Conservation (phyloP, 2,113 vertebrate species). For the Thalassarche chlororhynchos region DNA sequence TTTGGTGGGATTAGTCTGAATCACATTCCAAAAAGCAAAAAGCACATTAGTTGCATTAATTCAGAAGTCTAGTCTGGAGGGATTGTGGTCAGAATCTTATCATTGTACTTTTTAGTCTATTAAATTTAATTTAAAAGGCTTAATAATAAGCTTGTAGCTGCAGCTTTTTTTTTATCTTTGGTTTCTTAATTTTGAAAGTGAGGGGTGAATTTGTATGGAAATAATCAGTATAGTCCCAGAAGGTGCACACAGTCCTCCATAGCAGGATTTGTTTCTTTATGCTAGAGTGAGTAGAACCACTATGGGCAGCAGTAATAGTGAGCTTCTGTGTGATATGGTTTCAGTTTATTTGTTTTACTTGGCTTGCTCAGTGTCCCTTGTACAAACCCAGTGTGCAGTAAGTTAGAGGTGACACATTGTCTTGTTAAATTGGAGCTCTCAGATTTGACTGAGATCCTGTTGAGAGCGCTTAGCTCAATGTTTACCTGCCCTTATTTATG, state of each 20-base stretch:
- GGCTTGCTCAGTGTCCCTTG: conserved; percentile 16
- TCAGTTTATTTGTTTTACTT: background rate
- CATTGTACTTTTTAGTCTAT: background rate
- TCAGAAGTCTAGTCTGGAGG: background rate
- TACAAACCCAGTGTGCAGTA: conserved; percentile 20
- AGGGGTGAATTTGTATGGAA: background rate
- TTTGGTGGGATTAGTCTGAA: conserved; percentile 12
- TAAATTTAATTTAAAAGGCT: background rate
- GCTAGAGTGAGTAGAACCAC: background rate
- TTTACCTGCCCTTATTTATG: conserved; percentile 46
- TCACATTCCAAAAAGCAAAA: background rate
- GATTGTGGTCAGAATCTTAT: conserved; percentile 17
- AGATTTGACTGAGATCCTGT: conserved; percentile 29
- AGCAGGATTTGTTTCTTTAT: conserved; percentile 1
- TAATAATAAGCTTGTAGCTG: background rate
- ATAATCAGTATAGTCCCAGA: background rate
- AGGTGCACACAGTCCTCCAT: background rate
- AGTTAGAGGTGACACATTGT: conserved; percentile 25
- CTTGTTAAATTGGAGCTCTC: conserved; percentile 39
- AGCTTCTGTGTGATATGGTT: background rate
- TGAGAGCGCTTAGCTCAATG: background rate
- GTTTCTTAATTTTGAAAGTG: background rate
- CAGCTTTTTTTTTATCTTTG: background rate
- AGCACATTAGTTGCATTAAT: background rate
- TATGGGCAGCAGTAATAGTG: background rate